A percentile compares a stretch with the other conserved stretches of the same genome.
These are phyloP conservation scores for Podarcis siculus DNA, from an alignment of 2,797 vertebrate genomes.

Conservation along the genomic window DNA sequence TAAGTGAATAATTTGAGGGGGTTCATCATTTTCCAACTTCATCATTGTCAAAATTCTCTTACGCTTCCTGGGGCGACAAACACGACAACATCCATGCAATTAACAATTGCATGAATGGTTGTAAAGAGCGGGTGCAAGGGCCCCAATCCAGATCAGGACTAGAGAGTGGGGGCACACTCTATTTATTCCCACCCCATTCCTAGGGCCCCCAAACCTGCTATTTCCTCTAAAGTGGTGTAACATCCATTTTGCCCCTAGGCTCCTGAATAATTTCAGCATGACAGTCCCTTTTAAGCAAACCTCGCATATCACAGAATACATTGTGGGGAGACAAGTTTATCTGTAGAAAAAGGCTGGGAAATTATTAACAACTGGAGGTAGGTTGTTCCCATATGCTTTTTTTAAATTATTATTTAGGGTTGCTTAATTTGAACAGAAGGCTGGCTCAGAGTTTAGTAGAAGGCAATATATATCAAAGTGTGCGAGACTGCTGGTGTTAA, in stretches of 20 bases:
- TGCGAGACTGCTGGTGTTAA: slow-evolving; percentile 46
- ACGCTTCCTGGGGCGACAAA: not conserved
- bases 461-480: slow-evolving; percentile 53
- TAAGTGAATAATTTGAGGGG: not conserved
- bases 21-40: not conserved
- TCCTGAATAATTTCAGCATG: not conserved
- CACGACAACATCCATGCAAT: not conserved
- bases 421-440: slow-evolving; percentile 11
- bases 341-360: not conserved
- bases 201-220: not conserved
- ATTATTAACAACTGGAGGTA: not conserved
- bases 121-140: too few species aligned
- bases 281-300: not conserved
- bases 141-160: too few species aligned
- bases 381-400: not conserved
- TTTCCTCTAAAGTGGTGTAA: not conserved
- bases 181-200: too few species aligned
- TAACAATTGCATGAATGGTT: not conserved
- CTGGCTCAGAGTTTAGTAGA: slow-evolving; percentile 24
- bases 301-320: not conserved
- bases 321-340: not conserved
- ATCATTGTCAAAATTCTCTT: not conserved
- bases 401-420: not conserved
- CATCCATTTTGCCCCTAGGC: not conserved
- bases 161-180: too few species aligned